Evolutionary conservation across 2,888 invertebrate genomes (phyloP).

Genomic region (Phaedon cochleariae): DNA sequence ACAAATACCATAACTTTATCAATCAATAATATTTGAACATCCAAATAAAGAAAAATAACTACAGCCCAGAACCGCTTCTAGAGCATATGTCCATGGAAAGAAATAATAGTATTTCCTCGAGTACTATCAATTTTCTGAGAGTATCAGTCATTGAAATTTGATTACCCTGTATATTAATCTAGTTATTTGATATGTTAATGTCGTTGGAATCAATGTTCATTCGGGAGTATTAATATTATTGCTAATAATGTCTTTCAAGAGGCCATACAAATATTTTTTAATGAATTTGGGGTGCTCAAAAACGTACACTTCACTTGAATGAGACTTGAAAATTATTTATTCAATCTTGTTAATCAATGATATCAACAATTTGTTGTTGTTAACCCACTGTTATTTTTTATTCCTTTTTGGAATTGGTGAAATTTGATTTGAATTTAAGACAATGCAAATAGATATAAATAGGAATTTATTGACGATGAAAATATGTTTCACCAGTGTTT

Average conservation of each 20-base stretch:
- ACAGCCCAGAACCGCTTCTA: no score
- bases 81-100: no score
- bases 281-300: background rate
- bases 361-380: constrained; percentile 1
- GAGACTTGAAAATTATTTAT: constrained; percentile 4
- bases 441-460: constrained; percentile 39
- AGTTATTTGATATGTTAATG: background rate
- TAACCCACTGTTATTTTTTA: constrained; percentile 29
- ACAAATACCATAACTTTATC: no score
- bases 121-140: no score
- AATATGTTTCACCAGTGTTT: constrained; percentile 50
- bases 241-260: constrained; percentile 1
- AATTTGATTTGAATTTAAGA: constrained; percentile 38
- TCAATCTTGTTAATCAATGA: constrained; percentile 11
- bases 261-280: constrained; percentile 11
- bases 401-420: constrained; percentile 46
- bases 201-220: background rate
- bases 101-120: no score
- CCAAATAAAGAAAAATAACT: no score
- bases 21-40: no score
- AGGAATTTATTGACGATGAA: constrained; percentile 22
- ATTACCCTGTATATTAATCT: no score
- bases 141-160: no score
- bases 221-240: constrained; percentile 7
- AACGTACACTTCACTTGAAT: background rate